Percentiles rank a stretch among this genome's conserved stretches.
Conservation (phyloP, 2,113 vertebrate species). For the Anas platyrhynchos region DNA sequence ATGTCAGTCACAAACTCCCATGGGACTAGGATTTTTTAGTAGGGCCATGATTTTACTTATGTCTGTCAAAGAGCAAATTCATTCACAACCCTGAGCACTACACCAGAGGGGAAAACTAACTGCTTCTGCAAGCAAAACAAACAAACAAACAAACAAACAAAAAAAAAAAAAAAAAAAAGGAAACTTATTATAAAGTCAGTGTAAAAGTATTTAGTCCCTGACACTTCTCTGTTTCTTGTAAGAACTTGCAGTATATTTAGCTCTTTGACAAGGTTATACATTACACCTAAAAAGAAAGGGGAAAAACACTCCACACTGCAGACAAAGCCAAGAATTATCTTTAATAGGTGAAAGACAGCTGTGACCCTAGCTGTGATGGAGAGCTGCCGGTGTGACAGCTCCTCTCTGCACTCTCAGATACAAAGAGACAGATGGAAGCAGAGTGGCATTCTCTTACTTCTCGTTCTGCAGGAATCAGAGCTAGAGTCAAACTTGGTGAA, state of each 20-base stretch:
- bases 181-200: constrained; percentile 55
- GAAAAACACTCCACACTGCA: constrained; percentile 36
- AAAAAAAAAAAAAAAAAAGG: fast-evolving
- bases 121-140: constrained; percentile 39
- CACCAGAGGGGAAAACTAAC: constrained; percentile 16
- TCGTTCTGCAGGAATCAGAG: constrained; percentile 19
- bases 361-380: constrained; percentile 48
- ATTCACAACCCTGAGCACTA: constrained; percentile 7
- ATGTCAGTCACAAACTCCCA: neutral
- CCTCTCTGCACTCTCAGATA: constrained; percentile 13
- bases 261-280: constrained; percentile 67
- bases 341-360: constrained; percentile 61
- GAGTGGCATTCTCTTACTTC: neutral
- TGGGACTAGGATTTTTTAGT: neutral
- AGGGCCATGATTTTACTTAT: neutral
- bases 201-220: constrained; percentile 56
- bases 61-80: neutral
- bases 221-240: constrained; percentile 59
- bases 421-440: constrained; percentile 51
- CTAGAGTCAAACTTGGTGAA: constrained; percentile 14
- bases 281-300: constrained; percentile 63
- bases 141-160: neutral
- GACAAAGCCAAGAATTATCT: constrained; percentile 66
- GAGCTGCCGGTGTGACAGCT: constrained; percentile 57
- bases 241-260: constrained; percentile 56